Evolutionary conservation across 2,113 vertebrate species (phyloP), one percentile per base, ranked within the genome.

Genomic region (Rhipidura dahli): DNA sequence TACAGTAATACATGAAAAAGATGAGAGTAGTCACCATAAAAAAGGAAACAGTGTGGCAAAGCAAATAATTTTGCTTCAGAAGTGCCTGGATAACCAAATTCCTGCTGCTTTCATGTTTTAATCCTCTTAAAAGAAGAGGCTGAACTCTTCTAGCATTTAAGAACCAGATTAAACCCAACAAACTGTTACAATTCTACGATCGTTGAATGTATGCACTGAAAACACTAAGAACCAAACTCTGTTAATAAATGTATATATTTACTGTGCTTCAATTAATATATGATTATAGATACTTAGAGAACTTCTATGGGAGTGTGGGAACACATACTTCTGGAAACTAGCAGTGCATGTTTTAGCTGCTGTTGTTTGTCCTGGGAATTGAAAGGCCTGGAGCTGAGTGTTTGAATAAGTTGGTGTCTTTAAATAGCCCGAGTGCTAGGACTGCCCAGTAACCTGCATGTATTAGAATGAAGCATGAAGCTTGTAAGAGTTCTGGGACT

Each of bases 91-190:
- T 59, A 83, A 80, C 72, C 54, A 37, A 68, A 72, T 93, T 87
- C 77, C 70, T 85, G 6, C 65, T 79, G 49, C 59, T 88, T 61
- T 78, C 70, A 59, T 60, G 17, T 63, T 65, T 66, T 85, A 89
- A 91, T 92, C 82, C 56, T 89, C 88, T 65, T 71, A 71, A 83
- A 95, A 89, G 45, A 87, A 82, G 71, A 87, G 53, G 53, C 86
- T 93, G 78, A 86, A 73, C n/a, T 88, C 33, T 31, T 50, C 42
- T 42, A 65, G 59, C 68, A 20, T 87, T 68, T 82, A 65, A 78
- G 83, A 39, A 60, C 69, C 33, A 64, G 50, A 44, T 71, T 87
- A 89, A 88, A 68, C 22, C 37, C 18, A 66, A 47, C 57, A 91
- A 87, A 91, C 53, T 50, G 53, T 79, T 79, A 53, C 3, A 22